Evolutionary conservation across 2,113 vertebrate genomes (phyloP).

Genomic region (Tautogolabrus adspersus): DNA sequence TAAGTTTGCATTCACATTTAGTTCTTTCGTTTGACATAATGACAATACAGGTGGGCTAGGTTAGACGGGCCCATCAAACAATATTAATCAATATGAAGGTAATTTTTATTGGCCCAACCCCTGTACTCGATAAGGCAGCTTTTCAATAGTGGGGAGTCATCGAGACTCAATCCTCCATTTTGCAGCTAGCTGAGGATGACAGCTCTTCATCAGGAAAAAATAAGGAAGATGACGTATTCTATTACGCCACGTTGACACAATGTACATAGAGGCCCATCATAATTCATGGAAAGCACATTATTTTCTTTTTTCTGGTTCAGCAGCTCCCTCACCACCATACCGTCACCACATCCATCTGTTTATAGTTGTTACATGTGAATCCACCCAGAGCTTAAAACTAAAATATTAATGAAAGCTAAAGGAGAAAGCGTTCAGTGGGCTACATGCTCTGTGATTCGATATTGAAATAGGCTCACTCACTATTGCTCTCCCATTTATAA

Average conservation of each 20-base stretch:
- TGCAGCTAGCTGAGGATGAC: conserved; percentile 19
- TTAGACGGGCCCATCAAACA: not conserved
- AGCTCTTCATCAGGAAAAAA: conserved; percentile 7
- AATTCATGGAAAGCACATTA: too few relatives aligned
- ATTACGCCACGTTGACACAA: not conserved
- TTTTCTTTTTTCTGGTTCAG: not conserved
- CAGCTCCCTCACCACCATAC: conserved; percentile 40
- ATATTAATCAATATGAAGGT: too few relatives aligned
- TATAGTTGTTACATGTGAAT: conserved; percentile 37
- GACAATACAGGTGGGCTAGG: too few relatives aligned
- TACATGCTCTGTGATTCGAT: not conserved
- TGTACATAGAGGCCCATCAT: too few relatives aligned
- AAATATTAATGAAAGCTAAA: conserved; percentile 50
- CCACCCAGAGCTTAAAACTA: not conserved
- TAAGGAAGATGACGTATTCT: not conserved
- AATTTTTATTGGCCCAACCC: too few relatives aligned
- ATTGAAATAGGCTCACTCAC: too few relatives aligned
- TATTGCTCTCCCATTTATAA: not conserved
- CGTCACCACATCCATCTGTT: conserved; percentile 44
- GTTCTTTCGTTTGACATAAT: not conserved
- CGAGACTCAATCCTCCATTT: conserved; percentile 61
- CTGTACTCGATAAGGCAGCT: not conserved
- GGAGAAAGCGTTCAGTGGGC: too few relatives aligned
- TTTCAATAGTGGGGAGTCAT: not conserved
- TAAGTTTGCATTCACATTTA: not conserved